phyloP scores from a whole-genome alignment of 2,113 vertebrate species.

The Indicator maculatus region DNA sequence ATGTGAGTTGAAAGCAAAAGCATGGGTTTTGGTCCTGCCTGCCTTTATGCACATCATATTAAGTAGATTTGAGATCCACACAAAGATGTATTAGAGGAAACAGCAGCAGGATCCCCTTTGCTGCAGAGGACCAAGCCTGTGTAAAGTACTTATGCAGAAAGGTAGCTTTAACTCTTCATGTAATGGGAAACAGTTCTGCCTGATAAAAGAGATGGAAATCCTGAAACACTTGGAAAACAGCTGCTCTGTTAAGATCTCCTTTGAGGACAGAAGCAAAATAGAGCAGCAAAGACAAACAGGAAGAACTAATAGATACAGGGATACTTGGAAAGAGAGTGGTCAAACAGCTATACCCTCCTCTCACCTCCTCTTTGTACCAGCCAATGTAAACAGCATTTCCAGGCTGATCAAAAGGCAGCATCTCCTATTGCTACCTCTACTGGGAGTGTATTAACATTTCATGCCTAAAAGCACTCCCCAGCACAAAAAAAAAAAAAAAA shows the following conservation, averaged over 20 bases:
- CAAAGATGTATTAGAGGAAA: neutral
- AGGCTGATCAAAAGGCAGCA: conserved; percentile 47
- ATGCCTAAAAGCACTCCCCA: conserved; percentile 41
- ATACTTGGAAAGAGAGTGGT: conserved; percentile 12
- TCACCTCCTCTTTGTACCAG: neutral
- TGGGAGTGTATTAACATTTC: conserved; percentile 36
- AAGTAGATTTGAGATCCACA: neutral
- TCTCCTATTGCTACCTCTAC: neutral
- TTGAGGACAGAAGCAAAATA: neutral
- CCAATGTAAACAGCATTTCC: neutral
- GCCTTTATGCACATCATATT: neutral
- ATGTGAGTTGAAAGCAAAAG: conserved; percentile 9
- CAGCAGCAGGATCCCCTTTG: neutral
- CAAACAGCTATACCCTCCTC: neutral
- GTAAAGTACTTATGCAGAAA: neutral
- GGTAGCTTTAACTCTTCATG: neutral
- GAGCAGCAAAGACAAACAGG: neutral
- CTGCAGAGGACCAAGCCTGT: neutral
- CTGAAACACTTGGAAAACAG: neutral
- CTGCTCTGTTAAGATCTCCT: neutral
- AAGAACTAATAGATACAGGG: conserved; percentile 26
- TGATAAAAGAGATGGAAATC: neutral
- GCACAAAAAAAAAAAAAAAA: neutral
- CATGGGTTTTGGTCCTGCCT: neutral
- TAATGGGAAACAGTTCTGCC: neutral